phyloP scores from a whole-genome alignment of 2,797 vertebrate genomes.

The Sibirionetta formosa region DNA sequence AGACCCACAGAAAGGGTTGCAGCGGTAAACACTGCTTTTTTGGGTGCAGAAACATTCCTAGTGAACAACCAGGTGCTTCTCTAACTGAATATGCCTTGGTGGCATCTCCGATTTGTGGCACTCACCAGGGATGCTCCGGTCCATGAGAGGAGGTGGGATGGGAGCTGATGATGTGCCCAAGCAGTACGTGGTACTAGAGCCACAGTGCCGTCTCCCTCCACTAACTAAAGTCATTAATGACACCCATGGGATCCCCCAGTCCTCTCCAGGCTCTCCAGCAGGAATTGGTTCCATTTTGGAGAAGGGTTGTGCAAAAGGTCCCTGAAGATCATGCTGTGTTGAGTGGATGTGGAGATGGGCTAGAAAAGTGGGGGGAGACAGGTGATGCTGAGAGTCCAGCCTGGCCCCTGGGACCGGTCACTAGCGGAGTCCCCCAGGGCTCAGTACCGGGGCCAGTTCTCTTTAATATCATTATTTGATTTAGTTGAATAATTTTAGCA shows the following conservation, averaged over 20 bases:
- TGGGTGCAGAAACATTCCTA: background rate
- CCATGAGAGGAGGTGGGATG: rapidly evolving
- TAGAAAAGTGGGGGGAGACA: background rate
- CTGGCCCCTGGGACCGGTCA: rapidly evolving
- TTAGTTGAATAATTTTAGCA: background rate
- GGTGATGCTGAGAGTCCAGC: background rate
- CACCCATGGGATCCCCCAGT: background rate
- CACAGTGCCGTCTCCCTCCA: background rate
- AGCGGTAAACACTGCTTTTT: background rate
- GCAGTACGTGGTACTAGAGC: background rate
- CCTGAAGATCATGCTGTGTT: rapidly evolving
- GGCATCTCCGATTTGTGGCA: background rate
- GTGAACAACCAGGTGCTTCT: constrained; percentile 26
- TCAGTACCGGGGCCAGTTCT: no score
- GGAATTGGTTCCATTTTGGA: background rate
- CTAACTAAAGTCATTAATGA: background rate
- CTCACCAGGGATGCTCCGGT: background rate
- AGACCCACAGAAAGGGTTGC: background rate
- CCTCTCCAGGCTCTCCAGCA: background rate
- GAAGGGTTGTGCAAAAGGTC: background rate
- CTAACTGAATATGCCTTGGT: background rate
- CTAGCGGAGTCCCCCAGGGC: no score
- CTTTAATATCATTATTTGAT: no score
- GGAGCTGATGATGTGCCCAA: rapidly evolving
- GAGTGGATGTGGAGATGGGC: rapidly evolving